A percentile compares a stretch with the other conserved stretches of the same genome.
phyloP scores from a whole-genome alignment of 2,797 vertebrate species.

The Epinephelus coioides region DNA sequence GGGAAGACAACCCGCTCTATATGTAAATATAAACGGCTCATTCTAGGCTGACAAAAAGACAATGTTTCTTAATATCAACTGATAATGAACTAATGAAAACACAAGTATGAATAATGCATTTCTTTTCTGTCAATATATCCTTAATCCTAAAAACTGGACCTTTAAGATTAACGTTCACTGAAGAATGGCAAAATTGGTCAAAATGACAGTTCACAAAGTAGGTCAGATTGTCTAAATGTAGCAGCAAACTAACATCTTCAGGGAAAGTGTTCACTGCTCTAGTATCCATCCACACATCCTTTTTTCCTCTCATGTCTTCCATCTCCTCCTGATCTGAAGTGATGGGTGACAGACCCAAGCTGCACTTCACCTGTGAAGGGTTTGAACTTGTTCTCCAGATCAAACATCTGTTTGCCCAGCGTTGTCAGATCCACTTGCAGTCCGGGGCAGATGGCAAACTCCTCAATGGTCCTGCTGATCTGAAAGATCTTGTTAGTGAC shows the following conservation, averaged over 20 bases:
- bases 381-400: slow-evolving; percentile 97
- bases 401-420: slow-evolving; percentile 95
- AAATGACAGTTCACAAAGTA: not conserved
- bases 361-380: slow-evolving; percentile 92
- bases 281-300: not conserved
- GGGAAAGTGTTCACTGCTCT: not conserved
- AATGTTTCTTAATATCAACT: no score
- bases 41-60: no score
- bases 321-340: not conserved
- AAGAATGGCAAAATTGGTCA: not conserved
- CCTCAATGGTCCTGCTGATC: slow-evolving; percentile 95
- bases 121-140: no score
- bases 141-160: no score
- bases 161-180: no score
- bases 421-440: slow-evolving; percentile 92
- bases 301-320: not conserved
- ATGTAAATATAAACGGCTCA: no score
- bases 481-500: slow-evolving; percentile 96
- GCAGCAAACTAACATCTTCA: not conserved
- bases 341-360: not conserved
- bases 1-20: no score
- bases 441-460: slow-evolving; percentile 95
- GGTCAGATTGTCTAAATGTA: not conserved
- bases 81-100: no score
- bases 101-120: no score